Evolutionary conservation across 2,888 invertebrate genomes (phyloP).

Genomic region (Oxystoma pomonae): DNA sequence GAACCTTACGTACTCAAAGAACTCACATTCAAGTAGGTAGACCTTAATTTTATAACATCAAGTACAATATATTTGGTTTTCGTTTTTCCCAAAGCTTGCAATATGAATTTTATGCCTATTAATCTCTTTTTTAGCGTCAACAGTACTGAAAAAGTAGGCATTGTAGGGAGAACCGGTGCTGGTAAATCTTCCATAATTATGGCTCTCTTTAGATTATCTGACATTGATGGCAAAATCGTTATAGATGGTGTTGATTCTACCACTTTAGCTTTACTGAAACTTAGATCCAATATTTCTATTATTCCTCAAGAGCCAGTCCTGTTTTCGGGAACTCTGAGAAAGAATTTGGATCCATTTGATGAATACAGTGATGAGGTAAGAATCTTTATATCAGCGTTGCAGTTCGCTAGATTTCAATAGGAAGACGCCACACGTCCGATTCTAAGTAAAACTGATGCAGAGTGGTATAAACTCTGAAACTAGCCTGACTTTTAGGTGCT

Average conservation of each 20-base stretch:
- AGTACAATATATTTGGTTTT: too few species aligned
- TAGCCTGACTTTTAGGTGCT: slow-evolving; percentile 50
- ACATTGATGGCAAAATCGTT: slow-evolving; percentile 67
- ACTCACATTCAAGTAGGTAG: slow-evolving; percentile 50
- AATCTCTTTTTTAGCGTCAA: slow-evolving; percentile 61
- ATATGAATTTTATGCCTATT: too few species aligned
- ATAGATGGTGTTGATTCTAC: slow-evolving; percentile 74
- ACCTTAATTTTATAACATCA: too few species aligned
- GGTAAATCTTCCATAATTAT: slow-evolving; percentile 73
- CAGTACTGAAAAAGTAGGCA: slow-evolving; percentile 67
- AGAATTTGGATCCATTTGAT: slow-evolving; percentile 86
- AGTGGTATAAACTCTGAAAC: too few species aligned
- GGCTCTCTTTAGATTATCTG: slow-evolving; percentile 74
- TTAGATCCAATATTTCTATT: slow-evolving; percentile 74
- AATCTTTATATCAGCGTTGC: too few species aligned
- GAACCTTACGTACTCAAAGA: slow-evolving; percentile 64
- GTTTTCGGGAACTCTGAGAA: slow-evolving; percentile 80
- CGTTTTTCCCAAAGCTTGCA: too few species aligned
- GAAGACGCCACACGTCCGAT: too few species aligned
- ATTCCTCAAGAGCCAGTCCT: slow-evolving; percentile 83
- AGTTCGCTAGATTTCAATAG: too few species aligned
- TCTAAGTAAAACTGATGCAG: too few species aligned
- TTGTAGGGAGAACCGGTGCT: slow-evolving; percentile 78
- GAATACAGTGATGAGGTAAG: slow-evolving; percentile 66
- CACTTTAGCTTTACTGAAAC: slow-evolving; percentile 64